These are phyloP conservation scores for Globicephala melas DNA, from an alignment of 2,113 vertebrate species.

Conservation along the genomic window DNA sequence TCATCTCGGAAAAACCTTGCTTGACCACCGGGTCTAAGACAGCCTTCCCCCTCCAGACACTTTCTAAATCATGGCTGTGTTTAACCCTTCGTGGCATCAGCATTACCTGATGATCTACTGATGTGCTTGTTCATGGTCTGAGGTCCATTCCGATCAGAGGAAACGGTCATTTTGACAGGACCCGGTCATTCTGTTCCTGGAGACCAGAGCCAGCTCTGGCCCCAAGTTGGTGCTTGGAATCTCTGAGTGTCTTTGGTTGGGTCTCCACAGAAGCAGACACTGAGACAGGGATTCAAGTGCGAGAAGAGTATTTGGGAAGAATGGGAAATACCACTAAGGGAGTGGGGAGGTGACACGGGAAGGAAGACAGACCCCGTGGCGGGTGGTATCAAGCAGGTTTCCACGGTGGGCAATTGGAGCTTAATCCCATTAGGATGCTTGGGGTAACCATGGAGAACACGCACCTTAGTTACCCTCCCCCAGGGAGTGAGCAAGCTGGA, in stretches of 20 bases:
- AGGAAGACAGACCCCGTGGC: fast-evolving
- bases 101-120: not conserved
- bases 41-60: not conserved
- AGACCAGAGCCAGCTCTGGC: not conserved
- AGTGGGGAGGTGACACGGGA: fast-evolving
- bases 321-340: not conserved
- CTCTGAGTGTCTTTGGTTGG: not conserved
- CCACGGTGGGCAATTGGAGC: not conserved
- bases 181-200: not conserved
- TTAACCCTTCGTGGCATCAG: not conserved
- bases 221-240: not conserved
- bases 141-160: not conserved
- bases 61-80: not conserved
- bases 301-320: not conserved
- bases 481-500: not conserved
- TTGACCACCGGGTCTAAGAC: not conserved
- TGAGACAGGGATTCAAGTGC: not conserved
- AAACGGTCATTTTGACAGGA: no score
- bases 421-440: not conserved
- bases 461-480: not conserved
- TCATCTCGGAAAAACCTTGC: not conserved
- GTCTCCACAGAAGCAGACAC: not conserved
- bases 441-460: not conserved
- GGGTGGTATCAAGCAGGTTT: not conserved
- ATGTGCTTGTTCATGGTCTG: not conserved